A percentile compares a stretch with the other conserved stretches of the same genome.
These are phyloP conservation scores for Tryphoninae sp. DNA, from an alignment of 2,888 invertebrate species.

Conservation along the genomic window DNA sequence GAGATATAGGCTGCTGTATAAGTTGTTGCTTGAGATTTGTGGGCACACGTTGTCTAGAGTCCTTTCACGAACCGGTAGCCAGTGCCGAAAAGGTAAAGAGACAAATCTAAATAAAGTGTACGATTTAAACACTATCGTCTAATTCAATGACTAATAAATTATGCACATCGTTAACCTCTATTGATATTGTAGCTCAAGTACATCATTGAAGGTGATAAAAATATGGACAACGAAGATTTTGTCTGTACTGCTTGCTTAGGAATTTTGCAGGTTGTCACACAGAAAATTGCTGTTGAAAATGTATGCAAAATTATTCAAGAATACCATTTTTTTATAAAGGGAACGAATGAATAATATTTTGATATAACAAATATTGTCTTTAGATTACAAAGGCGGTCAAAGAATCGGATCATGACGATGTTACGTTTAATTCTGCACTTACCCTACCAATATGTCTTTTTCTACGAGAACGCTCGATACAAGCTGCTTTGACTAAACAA, in stretches of 20 bases:
- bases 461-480: conserved; percentile 86
- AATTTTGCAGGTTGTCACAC: conserved; percentile 85
- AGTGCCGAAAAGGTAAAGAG: conserved; percentile 82
- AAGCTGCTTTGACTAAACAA: conserved; percentile 83
- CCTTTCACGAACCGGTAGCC: conserved; percentile 83
- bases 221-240: conserved; percentile 82
- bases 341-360: background rate
- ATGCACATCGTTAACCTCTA: background rate
- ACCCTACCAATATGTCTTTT: conserved; percentile 87
- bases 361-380: conserved; percentile 28
- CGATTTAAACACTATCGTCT: conserved; percentile 34
- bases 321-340: conserved; percentile 20
- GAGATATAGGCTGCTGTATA: conserved; percentile 85
- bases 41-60: conserved; percentile 83
- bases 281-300: conserved; percentile 83
- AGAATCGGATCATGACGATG: conserved; percentile 84
- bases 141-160: conserved; percentile 17
- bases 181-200: conserved; percentile 68
- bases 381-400: conserved; percentile 70
- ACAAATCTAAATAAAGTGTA: conserved; percentile 29
- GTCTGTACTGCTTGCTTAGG: conserved; percentile 89
- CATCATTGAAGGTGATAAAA: conserved; percentile 68
- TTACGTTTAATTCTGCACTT: conserved; percentile 86
- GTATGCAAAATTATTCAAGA: conserved; percentile 78
- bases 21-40: conserved; percentile 87